phyloP scores from a whole-genome alignment of 1,140 invertebrate genomes.

The Trichomalopsis sarcophagae region DNA sequence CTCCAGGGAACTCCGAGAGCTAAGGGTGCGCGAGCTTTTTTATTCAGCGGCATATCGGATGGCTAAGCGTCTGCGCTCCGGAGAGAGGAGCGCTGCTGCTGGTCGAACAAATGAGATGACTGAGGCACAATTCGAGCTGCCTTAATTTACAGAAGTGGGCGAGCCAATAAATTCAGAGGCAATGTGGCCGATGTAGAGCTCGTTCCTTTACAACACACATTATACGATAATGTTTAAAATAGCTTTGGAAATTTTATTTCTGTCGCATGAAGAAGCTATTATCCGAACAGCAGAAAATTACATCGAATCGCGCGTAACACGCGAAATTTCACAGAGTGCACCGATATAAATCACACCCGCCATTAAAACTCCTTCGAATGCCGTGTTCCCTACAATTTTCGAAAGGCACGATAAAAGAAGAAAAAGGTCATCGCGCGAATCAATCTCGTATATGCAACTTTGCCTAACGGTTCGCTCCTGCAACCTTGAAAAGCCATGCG shows the following conservation, averaged over 20 bases:
- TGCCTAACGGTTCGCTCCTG: not conserved
- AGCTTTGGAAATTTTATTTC: not conserved
- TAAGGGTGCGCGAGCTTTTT: not conserved
- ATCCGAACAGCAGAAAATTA: too few relatives aligned
- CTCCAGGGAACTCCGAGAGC: not conserved
- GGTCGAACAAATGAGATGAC: not conserved
- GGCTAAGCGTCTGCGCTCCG: not conserved
- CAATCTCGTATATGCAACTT: not conserved
- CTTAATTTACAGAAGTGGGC: not conserved
- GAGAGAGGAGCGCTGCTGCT: too few relatives aligned
- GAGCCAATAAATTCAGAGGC: constrained; percentile 14
- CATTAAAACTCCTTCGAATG: too few relatives aligned
- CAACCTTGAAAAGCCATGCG: constrained; percentile 5
- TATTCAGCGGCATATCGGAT: not conserved
- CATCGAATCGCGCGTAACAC: too few relatives aligned
- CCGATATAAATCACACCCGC: too few relatives aligned
- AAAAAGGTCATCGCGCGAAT: constrained; percentile 6
- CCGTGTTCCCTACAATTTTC: not conserved
- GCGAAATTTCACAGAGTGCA: too few relatives aligned
- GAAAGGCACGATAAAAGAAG: not conserved
- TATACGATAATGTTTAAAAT: not conserved
- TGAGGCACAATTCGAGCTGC: not conserved
- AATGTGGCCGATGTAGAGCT: not conserved
- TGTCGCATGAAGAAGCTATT: too few relatives aligned
- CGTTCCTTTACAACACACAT: not conserved